Evolutionary conservation across 2,797 vertebrate genomes (phyloP).

Genomic region (Lutjanus argentimaculatus): DNA sequence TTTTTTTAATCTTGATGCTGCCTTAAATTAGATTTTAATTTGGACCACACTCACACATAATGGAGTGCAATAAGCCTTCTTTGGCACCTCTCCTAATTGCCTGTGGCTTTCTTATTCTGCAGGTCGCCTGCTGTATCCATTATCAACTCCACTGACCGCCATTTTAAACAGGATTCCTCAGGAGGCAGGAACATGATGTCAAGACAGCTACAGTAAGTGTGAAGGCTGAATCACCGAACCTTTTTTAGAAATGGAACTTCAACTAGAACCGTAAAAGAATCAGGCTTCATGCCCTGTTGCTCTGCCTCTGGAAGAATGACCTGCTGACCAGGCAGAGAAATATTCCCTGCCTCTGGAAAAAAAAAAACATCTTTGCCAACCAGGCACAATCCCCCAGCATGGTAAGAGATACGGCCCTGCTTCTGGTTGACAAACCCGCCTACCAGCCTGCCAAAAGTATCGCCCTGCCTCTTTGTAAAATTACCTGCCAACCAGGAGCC

Average conservation of each 20-base stretch:
- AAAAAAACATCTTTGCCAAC: conserved; percentile 24
- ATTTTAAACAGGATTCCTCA: conserved; percentile 48
- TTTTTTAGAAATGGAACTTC: conserved; percentile 7
- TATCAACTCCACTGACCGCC: conserved; percentile 66
- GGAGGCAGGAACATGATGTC: conserved; percentile 32
- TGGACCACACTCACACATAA: conserved; percentile 76
- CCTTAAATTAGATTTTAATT: conserved; percentile 85
- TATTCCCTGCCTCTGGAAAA: conserved; percentile 26
- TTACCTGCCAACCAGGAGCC: no score
- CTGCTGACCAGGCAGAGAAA: conserved; percentile 42
- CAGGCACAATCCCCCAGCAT: conserved; percentile 17
- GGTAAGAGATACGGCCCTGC: conserved; percentile 3
- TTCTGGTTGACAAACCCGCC: conserved; percentile 2
- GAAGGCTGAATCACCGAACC: conserved; percentile 7
- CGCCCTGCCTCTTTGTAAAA: background rate
- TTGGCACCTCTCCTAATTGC: conserved; percentile 71
- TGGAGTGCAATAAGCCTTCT: conserved; percentile 67
- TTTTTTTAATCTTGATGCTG: conserved; percentile 60
- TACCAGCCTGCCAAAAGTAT: conserved; percentile 12
- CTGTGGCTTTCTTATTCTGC: conserved; percentile 70
- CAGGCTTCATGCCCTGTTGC: conserved; percentile 1
- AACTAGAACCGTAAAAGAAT: conserved; percentile 10
- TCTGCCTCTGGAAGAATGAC: conserved; percentile 32
- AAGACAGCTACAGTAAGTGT: conserved; percentile 11
- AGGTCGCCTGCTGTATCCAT: conserved; percentile 63